phyloP scores from a whole-genome alignment of 1,140 invertebrate species.

The Trinorchestia longiramus region DNA sequence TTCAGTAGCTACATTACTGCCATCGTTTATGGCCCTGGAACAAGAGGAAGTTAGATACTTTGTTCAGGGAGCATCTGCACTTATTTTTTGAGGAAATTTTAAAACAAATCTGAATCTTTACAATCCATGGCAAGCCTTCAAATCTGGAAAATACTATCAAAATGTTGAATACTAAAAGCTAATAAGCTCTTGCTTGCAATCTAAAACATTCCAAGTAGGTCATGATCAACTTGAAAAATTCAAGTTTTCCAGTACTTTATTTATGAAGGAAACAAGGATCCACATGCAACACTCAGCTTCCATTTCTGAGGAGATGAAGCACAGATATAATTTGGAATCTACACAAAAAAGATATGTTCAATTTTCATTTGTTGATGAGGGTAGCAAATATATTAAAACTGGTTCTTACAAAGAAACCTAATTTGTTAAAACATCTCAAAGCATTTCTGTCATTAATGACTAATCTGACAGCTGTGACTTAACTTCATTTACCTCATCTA shows the following conservation, averaged over 20 bases:
- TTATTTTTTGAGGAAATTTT: neutral
- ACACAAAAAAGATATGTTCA: neutral
- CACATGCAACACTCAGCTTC: neutral
- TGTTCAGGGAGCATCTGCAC: neutral
- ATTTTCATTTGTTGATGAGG: neutral
- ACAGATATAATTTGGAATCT: neutral
- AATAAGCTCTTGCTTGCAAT: neutral
- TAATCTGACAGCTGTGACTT: too few relatives aligned
- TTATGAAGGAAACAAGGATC: neutral
- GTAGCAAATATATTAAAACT: neutral
- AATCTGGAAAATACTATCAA: neutral
- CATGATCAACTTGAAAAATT: too few relatives aligned
- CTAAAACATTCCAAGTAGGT: neutral
- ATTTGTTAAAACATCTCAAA: too few relatives aligned
- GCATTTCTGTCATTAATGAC: too few relatives aligned
- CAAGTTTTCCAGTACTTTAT: too few relatives aligned
- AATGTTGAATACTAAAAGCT: neutral
- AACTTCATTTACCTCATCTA: too few relatives aligned
- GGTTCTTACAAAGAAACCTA: too few relatives aligned
- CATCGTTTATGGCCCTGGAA: neutral
- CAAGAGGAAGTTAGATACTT: neutral
- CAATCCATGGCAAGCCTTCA: neutral
- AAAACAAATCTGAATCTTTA: neutral
- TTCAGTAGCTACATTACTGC: conserved; percentile 9
- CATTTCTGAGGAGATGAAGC: neutral